phyloP scores from a whole-genome alignment of 2,888 invertebrate species.

The Bruchidius siliquastri region DNA sequence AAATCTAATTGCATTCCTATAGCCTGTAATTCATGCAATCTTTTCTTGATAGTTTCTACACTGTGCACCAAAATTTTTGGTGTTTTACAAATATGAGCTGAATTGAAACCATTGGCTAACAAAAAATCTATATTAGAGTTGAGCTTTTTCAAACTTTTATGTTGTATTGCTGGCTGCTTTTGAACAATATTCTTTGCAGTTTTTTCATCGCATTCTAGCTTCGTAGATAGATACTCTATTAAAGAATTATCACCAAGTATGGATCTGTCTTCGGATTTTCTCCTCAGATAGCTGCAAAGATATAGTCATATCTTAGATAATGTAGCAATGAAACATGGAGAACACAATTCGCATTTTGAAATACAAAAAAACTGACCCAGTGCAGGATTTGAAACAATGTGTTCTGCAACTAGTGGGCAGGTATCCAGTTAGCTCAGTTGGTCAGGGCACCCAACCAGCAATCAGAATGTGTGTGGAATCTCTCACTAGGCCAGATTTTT shows the following conservation, averaged over 20 bases:
- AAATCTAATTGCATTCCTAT: slow-evolving; percentile 35
- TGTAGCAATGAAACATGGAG: too few species aligned
- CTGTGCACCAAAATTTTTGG: slow-evolving; percentile 48
- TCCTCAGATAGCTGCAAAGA: slow-evolving; percentile 41
- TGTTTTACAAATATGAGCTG: slow-evolving; percentile 41
- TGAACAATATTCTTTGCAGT: slow-evolving; percentile 36
- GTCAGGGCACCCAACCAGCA: too few species aligned
- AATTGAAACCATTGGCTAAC: slow-evolving; percentile 42
- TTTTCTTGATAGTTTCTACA: slow-evolving; percentile 41
- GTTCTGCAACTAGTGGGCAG: too few species aligned
- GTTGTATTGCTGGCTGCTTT: slow-evolving; percentile 43
- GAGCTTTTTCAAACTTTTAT: slow-evolving; percentile 45
- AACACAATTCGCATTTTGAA: too few species aligned
- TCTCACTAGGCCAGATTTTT: too few species aligned
- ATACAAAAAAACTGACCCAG: too few species aligned
- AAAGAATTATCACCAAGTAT: slow-evolving; percentile 43
- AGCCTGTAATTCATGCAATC: slow-evolving; percentile 39
- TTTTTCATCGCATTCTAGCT: slow-evolving; percentile 40
- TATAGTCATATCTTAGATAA: too few species aligned
- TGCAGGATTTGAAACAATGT: too few species aligned
- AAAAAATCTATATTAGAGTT: slow-evolving; percentile 47
- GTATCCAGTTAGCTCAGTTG: too few species aligned
- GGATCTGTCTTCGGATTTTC: slow-evolving; percentile 39
- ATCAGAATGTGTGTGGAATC: too few species aligned
- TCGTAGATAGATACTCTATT: slow-evolving; percentile 44